Base-by-base conservation (phyloP, 2,888 invertebrate species). In the Conops quadrifasciatus region DNA sequence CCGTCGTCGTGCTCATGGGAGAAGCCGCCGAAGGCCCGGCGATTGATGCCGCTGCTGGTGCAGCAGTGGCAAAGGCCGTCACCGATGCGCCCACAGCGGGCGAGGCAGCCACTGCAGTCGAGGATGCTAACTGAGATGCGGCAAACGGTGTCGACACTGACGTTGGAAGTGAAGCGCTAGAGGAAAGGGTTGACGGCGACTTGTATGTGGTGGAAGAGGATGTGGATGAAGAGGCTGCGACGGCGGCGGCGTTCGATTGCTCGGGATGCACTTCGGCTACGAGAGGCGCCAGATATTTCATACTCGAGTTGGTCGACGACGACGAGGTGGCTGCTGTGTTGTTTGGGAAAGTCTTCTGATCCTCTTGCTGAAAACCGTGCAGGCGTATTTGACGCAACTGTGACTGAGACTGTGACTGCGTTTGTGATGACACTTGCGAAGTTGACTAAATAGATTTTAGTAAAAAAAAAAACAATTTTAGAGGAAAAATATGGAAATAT, bases 211-310 rank as follows among this genome's bases (percentile, higher is more conserved):
- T 80, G 43, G 77, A 73, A 66, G 74, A 74, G 64, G 72, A 72
- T 53, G 75, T 75, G 26, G 76, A 68, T 51, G 68, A 62, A 24
- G 68, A 68, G 2, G 58, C 71, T 30, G 75, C 72, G 16, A 73
- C 74, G 45, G 79, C 75, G 68, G 77, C 77, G n/a, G 75, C 75
- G 63, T 75, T 82, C 65, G 84, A 77, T 76, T 84, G 84, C 71
- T 84, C 84, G 0, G 84, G 84, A 79, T 85, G 84, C 43, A 84
- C 84, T 73, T 84, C 84, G 24, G 84, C 84, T 21, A 85, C 83
- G 51, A 85, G 75, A 1, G 85, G 84, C 7, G 85, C 83, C 62
- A 84, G 77, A 72, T 84, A 83, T 77, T 84, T 85, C 16, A 78
- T 80, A 76, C 81, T 82, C 24, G 82, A 77, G 69, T 78, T 80